Base-by-base conservation (phyloP, 2,888 invertebrate genomes). In the Penaeus monodon region DNA sequence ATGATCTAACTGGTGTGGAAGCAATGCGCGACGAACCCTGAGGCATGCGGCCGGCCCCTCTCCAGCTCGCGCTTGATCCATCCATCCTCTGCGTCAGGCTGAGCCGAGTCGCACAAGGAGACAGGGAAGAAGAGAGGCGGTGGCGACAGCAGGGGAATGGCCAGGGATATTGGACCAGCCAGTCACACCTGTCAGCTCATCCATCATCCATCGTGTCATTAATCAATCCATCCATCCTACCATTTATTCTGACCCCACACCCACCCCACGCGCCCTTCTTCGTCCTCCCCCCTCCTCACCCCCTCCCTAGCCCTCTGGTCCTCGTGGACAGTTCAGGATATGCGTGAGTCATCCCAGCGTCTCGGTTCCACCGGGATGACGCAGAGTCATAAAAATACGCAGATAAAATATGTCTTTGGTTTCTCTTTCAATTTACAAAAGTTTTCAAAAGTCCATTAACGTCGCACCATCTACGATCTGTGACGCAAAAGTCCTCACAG, bases 181-280 rank as follows among this genome's bases (percentile, higher is more conserved):
- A 66, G 81, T 76, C 81, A 81, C 85, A 85, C 85, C 85, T 81
- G 85, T 85, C 85, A 81, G 81, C 65, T 85, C 85, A 85, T 85
- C 70, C 85, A 85, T 85, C 85, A 85, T 85, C 85, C 85, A 85
- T 81, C 81, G 76, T 76, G 73, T 63, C 85, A 85, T 85, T 85
- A 85, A 85, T 85, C 85, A 85, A 81, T 85, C 85, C 85, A 85
- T 85, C 85, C 73, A 85, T 81, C 85, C 38, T 49, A n/a, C 81
- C 76, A 74, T 81, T 73, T 76, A 76, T 80, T 85, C 80, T 80
- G 27, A 57, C 64, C 85, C 74, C 65, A 38, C 84, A 49, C 84
- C 85, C 74, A 73, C 65, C 84, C 66, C 84, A 64, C 76, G 38
- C 76, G 49, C 65, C 65, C 74, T 29, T 33, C 44, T 49, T 74